Base-by-base conservation (phyloP, 2,888 invertebrate species). In the Noctua janthe region DNA sequence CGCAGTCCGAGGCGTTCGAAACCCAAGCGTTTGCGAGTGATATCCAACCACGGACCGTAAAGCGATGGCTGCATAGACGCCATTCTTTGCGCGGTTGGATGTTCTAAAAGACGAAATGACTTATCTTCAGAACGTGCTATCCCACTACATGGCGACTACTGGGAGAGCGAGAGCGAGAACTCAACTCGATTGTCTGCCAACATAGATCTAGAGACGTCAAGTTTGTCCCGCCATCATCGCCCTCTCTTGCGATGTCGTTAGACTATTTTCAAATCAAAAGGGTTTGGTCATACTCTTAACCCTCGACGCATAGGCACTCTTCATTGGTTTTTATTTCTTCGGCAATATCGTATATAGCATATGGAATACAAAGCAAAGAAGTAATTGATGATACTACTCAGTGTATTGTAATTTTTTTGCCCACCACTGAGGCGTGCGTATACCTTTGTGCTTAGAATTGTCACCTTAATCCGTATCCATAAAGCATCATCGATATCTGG, bases 21-120 rank as follows among this genome's bases (percentile, higher is more conserved):
- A 71, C 97, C 97, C 2, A 96, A 80, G 0, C 90, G 87, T 0
- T 95, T 92, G 6, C 97, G 91, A 0, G 95, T 95, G 69, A 96
- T 92, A 81, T 97, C 97, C 10, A 95, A 94, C 69, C 94, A 93
- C 0, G 97, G 96, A 0, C 94, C 95, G 89, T 92, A 97, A 0
- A 96, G 89, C 0, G 96, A 96, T 1, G 97, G 97, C 85, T 96
- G 97, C 96, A 96, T 96, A 0, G 97, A 96, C n/a, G 93, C 93
- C 71, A 96, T 75, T 10, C 96, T 90, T 82, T 94, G 92, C 0
- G 95, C 93, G 80, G 95, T 85, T n/a, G 95, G 96, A 0, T 86
- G 56, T 74, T 83, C 82, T 82, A 49, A 35, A 70, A 62, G 1
- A 35, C 15, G 1, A 79, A 69, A 47, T 17, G 1, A 69, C 3